Percentiles rank a stretch among this genome's conserved stretches.
phyloP scores from a whole-genome alignment of 2,113 vertebrate genomes.

The Prunella himalayana region DNA sequence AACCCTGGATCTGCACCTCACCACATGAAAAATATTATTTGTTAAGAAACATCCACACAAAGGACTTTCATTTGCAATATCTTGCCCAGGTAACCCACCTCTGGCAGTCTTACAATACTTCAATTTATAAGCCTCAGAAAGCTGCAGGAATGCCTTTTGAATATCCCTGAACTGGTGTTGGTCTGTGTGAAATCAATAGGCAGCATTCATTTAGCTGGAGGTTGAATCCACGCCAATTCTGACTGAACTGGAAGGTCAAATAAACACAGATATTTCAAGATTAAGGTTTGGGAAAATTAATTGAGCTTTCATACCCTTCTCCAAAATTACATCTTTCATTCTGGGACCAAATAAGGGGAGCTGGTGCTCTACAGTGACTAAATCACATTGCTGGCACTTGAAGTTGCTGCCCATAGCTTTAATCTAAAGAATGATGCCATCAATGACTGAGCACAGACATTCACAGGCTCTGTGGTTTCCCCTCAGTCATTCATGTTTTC shows the following conservation, averaged over 20 bases:
- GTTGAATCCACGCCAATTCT: neutral
- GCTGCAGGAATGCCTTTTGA: neutral
- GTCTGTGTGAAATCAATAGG: slow-evolving; percentile 4
- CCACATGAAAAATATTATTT: neutral
- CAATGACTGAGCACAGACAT: rapidly evolving
- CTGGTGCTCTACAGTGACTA: neutral
- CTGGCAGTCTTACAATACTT: neutral
- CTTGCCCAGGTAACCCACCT: neutral
- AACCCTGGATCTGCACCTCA: neutral
- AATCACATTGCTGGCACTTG: neutral
- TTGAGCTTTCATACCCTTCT: neutral
- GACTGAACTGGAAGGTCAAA: neutral
- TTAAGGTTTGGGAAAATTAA: slow-evolving; percentile 8
- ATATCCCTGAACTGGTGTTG: neutral
- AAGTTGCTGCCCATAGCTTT: neutral
- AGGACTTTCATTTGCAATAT: neutral
- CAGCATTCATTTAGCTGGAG: neutral
- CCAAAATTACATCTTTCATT: neutral
- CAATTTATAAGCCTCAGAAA: neutral
- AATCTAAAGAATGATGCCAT: neutral
- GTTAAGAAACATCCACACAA: neutral
- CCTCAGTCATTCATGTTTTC: neutral
- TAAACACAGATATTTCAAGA: neutral
- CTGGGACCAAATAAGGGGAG: neutral
- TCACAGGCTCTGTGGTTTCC: neutral